These are phyloP conservation scores for Cebidichthys violaceus DNA, from an alignment of 2,113 vertebrate genomes.

Conservation along the genomic window DNA sequence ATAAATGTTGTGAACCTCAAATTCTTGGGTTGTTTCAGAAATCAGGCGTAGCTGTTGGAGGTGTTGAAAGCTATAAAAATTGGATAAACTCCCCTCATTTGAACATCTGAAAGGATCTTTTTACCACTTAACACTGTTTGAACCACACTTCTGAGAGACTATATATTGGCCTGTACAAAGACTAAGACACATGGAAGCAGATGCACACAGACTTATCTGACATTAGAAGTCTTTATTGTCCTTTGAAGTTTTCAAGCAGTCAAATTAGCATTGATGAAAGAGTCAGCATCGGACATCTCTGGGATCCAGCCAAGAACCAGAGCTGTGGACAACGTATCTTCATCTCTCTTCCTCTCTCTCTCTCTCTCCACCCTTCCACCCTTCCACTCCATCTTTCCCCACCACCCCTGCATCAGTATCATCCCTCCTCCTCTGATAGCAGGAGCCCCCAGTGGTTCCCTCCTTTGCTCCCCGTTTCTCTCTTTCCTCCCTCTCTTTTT, in stretches of 20 bases:
- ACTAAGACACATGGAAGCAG: conserved; percentile 48
- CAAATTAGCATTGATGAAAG: conserved; percentile 82
- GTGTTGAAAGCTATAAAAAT: conserved; percentile 11
- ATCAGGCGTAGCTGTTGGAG: not conserved
- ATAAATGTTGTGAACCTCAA: not conserved
- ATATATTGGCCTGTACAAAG: conserved; percentile 18
- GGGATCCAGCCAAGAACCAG: conserved; percentile 61
- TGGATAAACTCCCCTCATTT: conserved; percentile 23
- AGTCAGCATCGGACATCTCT: conserved; percentile 69
- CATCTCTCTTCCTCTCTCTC: conserved; percentile 33
- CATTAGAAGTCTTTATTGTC: conserved; percentile 80
- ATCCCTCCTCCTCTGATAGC: conserved; percentile 79
- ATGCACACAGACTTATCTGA: conserved; percentile 40
- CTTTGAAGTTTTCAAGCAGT: conserved; percentile 79
- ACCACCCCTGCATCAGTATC: conserved; percentile 59
- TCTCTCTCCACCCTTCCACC: conserved; percentile 21
- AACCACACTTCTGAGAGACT: conserved; percentile 50
- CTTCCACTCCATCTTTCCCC: conserved; percentile 17
- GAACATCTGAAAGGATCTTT: conserved; percentile 28
- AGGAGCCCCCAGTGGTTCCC: conserved; percentile 77
- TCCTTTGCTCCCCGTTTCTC: conserved; percentile 52
- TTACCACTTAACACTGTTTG: conserved; percentile 37
- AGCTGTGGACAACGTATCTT: conserved; percentile 58
- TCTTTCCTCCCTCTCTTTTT: conserved; percentile 53
- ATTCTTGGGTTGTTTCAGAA: conserved; percentile 4